Evolutionary conservation across 2,113 vertebrate species (phyloP), one percentile per base, ranked within the genome.

Genomic region (Crypturellus undulatus): DNA sequence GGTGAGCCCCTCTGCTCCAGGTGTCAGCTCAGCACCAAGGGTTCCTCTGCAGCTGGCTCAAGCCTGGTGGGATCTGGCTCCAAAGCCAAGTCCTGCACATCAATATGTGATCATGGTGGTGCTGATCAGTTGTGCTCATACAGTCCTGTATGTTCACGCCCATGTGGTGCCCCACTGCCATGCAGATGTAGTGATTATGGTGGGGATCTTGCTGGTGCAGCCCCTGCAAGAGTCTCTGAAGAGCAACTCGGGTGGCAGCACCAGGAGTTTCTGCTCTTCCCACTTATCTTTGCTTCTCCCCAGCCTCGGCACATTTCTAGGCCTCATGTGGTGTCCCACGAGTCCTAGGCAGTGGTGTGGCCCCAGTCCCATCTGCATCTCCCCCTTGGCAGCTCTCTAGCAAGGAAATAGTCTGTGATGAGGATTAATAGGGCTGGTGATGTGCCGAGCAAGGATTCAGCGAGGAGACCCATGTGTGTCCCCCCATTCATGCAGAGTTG

Each of bases 41-140:
- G 40, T 43, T 17, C 19, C 15, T 19, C 40, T 17, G 28, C 75
- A 70, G 45, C 52, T 62, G 40, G 34, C 32, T 80, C 40, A 32
- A n/a, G 40, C 32, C n/a, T 0, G 0, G 20, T n/a, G 25, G 28
- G 42, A 0, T 6, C 54, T 38, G 47, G 17, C 45, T 36, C 21
- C 1, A 0, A 16, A 60, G 49, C 62, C 52, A 38, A 92, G 24
- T 19, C 32, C 5, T 0, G 34, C 22, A 51, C 3, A 5, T 36
- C 19, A 16, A 12, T 4, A 9, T 0, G 0, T 45, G 3, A 11
- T 32, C 8, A 8, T 0, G 1, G 32, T 32, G 36, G 11, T 22
- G 18, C 20, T 4, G 26, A 15, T 17, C 14, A 43, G 28, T 36
- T 17, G 58, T 5, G 22, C 10, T 38, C n/a, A 7, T 2, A 0